Percentiles rank a stretch among this genome's conserved stretches.
These are phyloP conservation scores for Proctacanthus coquilletti DNA, from an alignment of 1,140 invertebrate species.

Conservation along the genomic window DNA sequence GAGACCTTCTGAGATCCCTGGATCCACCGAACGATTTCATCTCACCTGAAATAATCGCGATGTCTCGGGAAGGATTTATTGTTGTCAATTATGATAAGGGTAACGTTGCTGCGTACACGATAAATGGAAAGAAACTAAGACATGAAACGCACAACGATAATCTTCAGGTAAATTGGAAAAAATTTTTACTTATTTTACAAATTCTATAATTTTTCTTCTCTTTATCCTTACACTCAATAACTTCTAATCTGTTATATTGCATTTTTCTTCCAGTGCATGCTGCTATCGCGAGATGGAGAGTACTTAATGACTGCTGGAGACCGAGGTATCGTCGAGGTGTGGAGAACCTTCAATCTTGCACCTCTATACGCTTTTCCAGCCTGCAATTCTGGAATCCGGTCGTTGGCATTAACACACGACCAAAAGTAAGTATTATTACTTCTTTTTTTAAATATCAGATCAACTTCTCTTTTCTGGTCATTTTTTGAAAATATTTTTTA, in stretches of 20 bases:
- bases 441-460: too few relatives aligned
- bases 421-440: constrained; percentile 90
- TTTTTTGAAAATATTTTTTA: too few relatives aligned
- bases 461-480: too few relatives aligned
- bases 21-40: constrained; percentile 62
- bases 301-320: constrained; percentile 95
- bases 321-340: constrained; percentile 93
- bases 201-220: neutral
- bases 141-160: constrained; percentile 88
- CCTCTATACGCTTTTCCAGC: constrained; percentile 93
- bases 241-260: neutral
- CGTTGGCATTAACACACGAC: constrained; percentile 88
- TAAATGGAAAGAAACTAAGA: constrained; percentile 75
- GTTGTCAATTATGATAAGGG: constrained; percentile 86
- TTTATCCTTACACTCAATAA: neutral
- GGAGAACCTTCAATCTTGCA: constrained; percentile 92
- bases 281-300: constrained; percentile 92
- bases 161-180: constrained; percentile 56
- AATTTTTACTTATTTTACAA: constrained; percentile 2
- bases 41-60: constrained; percentile 80
- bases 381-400: constrained; percentile 84
- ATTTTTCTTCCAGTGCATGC: constrained; percentile 57
- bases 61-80: constrained; percentile 92
- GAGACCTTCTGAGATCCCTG: constrained; percentile 84
- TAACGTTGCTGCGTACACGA: constrained; percentile 82